These are phyloP conservation scores for Engystomops pustulosus DNA, from an alignment of 2,113 vertebrate species.

Conservation along the genomic window DNA sequence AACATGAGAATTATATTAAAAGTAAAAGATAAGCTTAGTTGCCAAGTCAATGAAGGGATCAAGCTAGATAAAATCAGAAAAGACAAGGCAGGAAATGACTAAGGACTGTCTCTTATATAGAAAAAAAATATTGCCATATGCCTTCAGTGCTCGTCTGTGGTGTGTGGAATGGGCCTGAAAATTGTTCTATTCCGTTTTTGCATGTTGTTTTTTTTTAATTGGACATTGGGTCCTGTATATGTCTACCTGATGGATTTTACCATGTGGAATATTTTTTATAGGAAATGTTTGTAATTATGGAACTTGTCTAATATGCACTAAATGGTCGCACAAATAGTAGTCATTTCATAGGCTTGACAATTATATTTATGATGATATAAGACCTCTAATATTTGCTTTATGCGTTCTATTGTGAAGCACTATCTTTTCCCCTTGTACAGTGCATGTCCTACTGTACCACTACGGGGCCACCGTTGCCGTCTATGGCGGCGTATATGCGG, in stretches of 20 bases:
- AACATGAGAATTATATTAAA: conserved; percentile 45
- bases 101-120: conserved; percentile 30
- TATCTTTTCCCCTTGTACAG: too few relatives aligned
- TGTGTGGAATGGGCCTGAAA: too few relatives aligned
- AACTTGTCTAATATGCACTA: neutral
- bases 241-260: too few relatives aligned
- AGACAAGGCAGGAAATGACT: conserved; percentile 52
- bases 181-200: too few relatives aligned
- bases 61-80: conserved; percentile 50
- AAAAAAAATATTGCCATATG: too few relatives aligned
- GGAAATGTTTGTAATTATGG: neutral
- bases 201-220: neutral
- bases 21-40: conserved; percentile 43
- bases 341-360: neutral
- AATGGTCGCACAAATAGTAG: neutral
- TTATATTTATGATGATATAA: neutral
- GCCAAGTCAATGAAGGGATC: conserved; percentile 48
- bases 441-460: too few relatives aligned
- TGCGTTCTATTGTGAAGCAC: neutral
- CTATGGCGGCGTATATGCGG: too few relatives aligned
- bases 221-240: neutral
- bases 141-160: too few relatives aligned
- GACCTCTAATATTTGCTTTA: neutral
- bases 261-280: too few relatives aligned
- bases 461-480: too few relatives aligned